Conservation (phyloP, 2,113 vertebrate genomes). For the Anhinga rufa region DNA sequence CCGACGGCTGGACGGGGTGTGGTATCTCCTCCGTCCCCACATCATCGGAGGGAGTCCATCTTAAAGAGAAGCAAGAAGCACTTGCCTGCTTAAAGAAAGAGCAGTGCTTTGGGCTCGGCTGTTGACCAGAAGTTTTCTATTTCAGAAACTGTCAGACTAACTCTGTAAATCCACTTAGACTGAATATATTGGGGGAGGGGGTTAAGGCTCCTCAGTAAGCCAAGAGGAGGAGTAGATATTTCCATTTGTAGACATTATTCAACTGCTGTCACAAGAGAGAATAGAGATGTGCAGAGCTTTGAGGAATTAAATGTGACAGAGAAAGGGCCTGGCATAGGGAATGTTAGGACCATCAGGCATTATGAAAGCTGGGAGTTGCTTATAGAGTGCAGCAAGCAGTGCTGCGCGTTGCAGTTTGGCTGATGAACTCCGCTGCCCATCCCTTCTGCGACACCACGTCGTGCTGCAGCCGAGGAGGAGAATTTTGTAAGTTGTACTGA, state of each 20-base stretch:
- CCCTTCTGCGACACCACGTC: fast-evolving
- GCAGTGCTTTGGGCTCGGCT: background rate
- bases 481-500: background rate
- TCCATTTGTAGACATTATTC: conserved; percentile 26
- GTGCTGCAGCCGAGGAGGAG: background rate
- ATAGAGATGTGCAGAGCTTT: conserved; percentile 4
- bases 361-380: background rate
- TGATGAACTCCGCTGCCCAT: background rate
- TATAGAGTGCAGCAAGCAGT: background rate
- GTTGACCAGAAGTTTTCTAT: background rate
- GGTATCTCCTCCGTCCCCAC: background rate
- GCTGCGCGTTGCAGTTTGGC: background rate
- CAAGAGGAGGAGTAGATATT: conserved; percentile 28
- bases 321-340: background rate
- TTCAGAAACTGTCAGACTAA: conserved; percentile 4
- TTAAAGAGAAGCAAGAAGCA: background rate
- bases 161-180: conserved; percentile 39
- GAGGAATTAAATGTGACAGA: background rate
- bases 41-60: background rate
- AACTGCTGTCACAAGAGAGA: conserved; percentile 24
- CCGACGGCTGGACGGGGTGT: background rate
- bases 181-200: background rate
- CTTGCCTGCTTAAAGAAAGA: background rate
- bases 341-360: background rate
- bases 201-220: background rate